Base-by-base conservation (phyloP, 2,797 vertebrate genomes). In the Pseudotriccus pelzelni region DNA sequence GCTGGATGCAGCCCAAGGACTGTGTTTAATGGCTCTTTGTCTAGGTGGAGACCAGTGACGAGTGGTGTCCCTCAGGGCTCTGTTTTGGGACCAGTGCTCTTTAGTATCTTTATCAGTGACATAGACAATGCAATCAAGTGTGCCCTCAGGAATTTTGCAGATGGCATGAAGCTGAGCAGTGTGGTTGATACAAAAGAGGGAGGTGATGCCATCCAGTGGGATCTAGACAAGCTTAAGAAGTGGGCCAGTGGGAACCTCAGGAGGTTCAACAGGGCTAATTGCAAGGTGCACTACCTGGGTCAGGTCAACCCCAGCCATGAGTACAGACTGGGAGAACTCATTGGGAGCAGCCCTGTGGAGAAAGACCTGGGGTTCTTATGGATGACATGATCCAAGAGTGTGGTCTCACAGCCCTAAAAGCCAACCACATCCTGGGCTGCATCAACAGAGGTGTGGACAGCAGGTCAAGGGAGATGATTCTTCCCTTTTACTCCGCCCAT, bases 21-120 rank as follows among this genome's bases (percentile, higher is more conserved):
- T 0, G 0, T 60, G 4, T 17, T 30, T 47, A 53, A 53, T 30
- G 41, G 13, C 34, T 62, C 56, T 46, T 1, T 30, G 6, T 19
- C 55, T 34, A 21, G 8, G 25, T 25, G 56, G 34, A 53, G 17
- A 30, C 14, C 24, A 39, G 30, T 34, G 28, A 28, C 5, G 5
- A 24, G 16, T 46, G 14, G 19, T n/a, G 12, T 52, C 23, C 20
- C 20, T 53, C 30, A 47, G 37, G 25, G 24, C 27, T 62, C 68
- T 62, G 20, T 55, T 77, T 53, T 34, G 56, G 41, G 13, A 17
- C 34, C 13, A 17, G 7, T 34, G 30, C 30, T 69, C 47, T 62
- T 53, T 46, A 34, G 18, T 14, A 21, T 30, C n/a, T 53, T 41
- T 17, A 8, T 25, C 55, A 53, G 34, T 55, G 28, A 28, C 41